Base-by-base conservation (phyloP, 2,113 vertebrate genomes). In the Sinocyclocheilus rhinocerous region DNA sequence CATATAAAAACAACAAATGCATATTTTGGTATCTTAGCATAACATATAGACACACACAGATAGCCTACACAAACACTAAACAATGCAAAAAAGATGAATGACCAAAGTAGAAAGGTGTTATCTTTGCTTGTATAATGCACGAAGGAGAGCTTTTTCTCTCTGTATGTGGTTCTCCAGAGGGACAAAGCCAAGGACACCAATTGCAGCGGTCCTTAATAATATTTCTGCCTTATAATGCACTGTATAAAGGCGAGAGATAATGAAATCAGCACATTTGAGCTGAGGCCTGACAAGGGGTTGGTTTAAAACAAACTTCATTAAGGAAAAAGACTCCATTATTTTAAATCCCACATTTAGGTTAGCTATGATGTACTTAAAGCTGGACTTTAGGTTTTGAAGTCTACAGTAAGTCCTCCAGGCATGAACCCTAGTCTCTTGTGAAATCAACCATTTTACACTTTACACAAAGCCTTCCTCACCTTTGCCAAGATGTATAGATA, bases 91-190 rank as follows among this genome's bases (percentile, higher is more conserved):
- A 39, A 39, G 11, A 63, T 24, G 15, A 26, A 39, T 52, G 78
- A 84, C 63, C 22, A 29, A 65, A 80, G n/a, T 48, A 63, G 26
- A 59, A 50, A 81, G n/a, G 29, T 11, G 63, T 72, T 59, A 75
- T 29, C 29, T 78, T 16, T 63, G 42, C 61, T 63, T 69, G 57
- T 50, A 83, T 45, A 67, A 61, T 59, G 55, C 15, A 79, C 50
- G 39, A 75, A 86, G 72, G 72, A 76, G 79, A 63, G 87, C 70
- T 72, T 85, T 55, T 88, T 88, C 76, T 81, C 77, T 50, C 29
- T 76, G 15, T 48, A 22, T 63, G 50, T 52, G 52, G 36, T 83
- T 65, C 79, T 65, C 85, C 82, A 77, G 26, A 86, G 77, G 82
- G 77, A 84, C 81, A 24, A 29, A 75, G 75, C 57, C 57, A 81